Evolutionary conservation across 2,113 vertebrate genomes (phyloP).

Genomic region (Rhodinocichla rosea): DNA sequence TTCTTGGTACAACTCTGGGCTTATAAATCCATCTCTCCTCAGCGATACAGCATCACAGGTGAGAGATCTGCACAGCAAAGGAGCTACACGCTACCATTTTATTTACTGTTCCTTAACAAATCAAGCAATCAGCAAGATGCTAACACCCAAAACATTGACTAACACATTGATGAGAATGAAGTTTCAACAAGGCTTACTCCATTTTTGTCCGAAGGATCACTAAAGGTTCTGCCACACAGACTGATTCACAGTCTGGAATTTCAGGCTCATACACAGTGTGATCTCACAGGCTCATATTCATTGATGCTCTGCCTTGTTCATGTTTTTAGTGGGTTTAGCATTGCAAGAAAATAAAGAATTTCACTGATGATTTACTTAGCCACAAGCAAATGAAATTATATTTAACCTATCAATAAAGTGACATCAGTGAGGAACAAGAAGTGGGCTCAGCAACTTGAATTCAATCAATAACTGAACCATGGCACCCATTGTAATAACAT

Average conservation of each 20-base stretch:
- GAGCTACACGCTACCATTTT: neutral
- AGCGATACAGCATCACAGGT: neutral
- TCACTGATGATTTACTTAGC: neutral
- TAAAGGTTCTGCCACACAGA: neutral
- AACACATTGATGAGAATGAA: neutral
- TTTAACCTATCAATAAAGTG: neutral
- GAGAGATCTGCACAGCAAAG: neutral
- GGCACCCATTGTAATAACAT: neutral
- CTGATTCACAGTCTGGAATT: conserved; percentile 51
- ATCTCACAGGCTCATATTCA: neutral
- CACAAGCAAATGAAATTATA: neutral
- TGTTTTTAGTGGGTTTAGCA: neutral
- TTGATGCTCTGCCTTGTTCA: neutral
- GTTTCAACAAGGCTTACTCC: neutral
- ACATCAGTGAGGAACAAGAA: neutral
- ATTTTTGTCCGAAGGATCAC: neutral
- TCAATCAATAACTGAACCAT: neutral
- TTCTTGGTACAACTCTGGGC: neutral
- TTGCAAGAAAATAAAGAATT: neutral
- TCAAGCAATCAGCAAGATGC: neutral
- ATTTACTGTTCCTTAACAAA: neutral
- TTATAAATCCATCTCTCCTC: neutral
- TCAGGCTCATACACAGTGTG: neutral
- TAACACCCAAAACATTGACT: neutral
- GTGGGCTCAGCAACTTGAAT: neutral